These are phyloP conservation scores for Drosophila fulvimacula DNA, from an alignment of 2,888 invertebrate genomes.

Conservation along the genomic window DNA sequence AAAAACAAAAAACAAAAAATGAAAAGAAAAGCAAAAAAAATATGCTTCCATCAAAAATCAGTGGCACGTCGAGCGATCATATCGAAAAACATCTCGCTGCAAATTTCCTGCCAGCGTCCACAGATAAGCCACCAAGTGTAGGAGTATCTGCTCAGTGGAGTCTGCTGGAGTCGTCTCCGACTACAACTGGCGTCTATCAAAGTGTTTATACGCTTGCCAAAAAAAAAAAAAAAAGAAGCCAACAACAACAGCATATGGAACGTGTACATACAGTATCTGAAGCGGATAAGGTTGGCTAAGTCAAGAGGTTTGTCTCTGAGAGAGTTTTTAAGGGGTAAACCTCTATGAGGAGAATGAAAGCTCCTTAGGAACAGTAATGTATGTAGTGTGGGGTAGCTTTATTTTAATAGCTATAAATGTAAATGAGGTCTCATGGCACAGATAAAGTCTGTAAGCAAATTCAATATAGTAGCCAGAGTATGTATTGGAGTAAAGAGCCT, in stretches of 20 bases:
- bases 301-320: not conserved
- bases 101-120: constrained; percentile 70
- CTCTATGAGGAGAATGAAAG: not conserved
- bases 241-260: constrained; percentile 3
- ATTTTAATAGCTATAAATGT: too few relatives aligned
- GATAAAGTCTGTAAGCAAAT: not conserved
- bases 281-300: constrained; percentile 2
- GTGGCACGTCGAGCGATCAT: constrained; percentile 71
- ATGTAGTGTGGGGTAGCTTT: not conserved
- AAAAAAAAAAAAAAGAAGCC: constrained; percentile 10
- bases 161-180: constrained; percentile 44
- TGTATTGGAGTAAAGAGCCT: too few relatives aligned
- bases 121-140: constrained; percentile 62
- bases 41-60: constrained; percentile 76
- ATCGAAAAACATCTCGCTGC: constrained; percentile 70
- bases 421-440: not conserved
- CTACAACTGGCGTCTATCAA: constrained; percentile 69
- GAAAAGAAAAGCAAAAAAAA: constrained; percentile 34
- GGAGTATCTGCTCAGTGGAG: constrained; percentile 46
- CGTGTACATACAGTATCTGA: constrained; percentile 1
- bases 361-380: too few relatives aligned
- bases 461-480: not conserved
- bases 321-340: not conserved
- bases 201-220: constrained; percentile 40
- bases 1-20: constrained; percentile 34